phyloP scores from a whole-genome alignment of 2,888 invertebrate species.

The Rotaria sp. region DNA sequence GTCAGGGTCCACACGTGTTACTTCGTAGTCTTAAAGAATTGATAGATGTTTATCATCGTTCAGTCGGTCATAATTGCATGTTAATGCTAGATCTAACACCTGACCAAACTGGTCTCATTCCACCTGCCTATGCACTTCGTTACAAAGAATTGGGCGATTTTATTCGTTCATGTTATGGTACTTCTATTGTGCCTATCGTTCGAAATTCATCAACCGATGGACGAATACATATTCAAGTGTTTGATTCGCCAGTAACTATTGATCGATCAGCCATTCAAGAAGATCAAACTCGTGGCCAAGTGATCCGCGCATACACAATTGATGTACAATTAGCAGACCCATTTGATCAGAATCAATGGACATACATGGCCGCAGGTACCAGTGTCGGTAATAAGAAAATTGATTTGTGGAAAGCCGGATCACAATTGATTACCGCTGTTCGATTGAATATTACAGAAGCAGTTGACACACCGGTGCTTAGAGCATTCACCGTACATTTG shows the following conservation, averaged over 20 bases:
- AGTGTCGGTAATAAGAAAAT: conserved; percentile 27
- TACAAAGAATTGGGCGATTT: conserved; percentile 12
- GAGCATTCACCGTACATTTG: neutral
- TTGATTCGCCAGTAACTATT: neutral
- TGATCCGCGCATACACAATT: neutral
- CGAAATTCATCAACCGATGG: neutral
- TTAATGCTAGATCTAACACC: conserved; percentile 16
- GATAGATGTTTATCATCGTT: conserved; percentile 9
- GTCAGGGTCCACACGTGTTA: neutral
- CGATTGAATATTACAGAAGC: conserved; percentile 1
- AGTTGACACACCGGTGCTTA: neutral
- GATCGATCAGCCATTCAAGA: conserved; percentile 20
- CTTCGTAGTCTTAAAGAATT: neutral
- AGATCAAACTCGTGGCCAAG: neutral
- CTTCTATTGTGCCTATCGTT: neutral
- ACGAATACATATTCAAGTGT: neutral
- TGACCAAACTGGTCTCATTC: neutral
- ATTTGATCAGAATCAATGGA: neutral
- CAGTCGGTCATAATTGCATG: conserved; percentile 7
- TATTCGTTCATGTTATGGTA: conserved; percentile 11
- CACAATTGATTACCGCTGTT: neutral
- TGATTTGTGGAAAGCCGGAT: neutral
- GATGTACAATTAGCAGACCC: neutral
- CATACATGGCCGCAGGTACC: neutral
- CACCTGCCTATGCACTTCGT: neutral